Evolutionary conservation across 1,140 invertebrate genomes (phyloP), one percentile per base, ranked within the genome.

Genomic region (Asobara japonica): DNA sequence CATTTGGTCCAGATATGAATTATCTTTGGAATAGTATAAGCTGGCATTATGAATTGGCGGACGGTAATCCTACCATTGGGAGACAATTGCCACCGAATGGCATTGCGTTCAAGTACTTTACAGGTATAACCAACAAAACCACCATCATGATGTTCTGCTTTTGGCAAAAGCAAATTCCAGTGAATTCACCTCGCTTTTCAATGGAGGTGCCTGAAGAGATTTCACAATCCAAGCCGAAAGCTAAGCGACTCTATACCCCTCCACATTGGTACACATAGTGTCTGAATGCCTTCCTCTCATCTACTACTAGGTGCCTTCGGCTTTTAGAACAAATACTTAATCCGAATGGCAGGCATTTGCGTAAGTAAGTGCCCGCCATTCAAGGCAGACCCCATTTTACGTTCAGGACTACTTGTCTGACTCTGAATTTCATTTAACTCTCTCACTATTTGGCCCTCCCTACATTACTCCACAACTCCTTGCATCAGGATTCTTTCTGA

Each of bases 291-390:
- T 68, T 73, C 73, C 77, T 74, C 71, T 64, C 36, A 16, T 61
- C 62, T 29, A 5, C 72, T 77, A 73, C 77, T 78, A 76, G 71
- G 71, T 78, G 77, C 80, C 78, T 80, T 80, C 73, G 80, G 81
- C 84, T 86, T 85, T 85, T 82, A 85, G 80, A 85, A 86, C 85
- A 87, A 85, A 85, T 87, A 86, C 85, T 86, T 87, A 85, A 85
- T 86, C 80, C 82, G 79, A 84, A 86, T 85, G 80, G 81, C 79
- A 75, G 76, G 80, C 82, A 85, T 86, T 86, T 85, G 83, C 83
- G 77, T 85, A 84, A 85, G 83, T 87, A 83, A 86, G 82, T 84
- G 80, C 80, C 78, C 77, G 77, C 83, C 80, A 83, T 85, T 85
- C 81, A 81, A 79, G 76, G 79, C 77, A 82, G 76, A 76, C 78